phyloP scores from a whole-genome alignment of 2,888 invertebrate genomes.

The Agrotis segetum region DNA sequence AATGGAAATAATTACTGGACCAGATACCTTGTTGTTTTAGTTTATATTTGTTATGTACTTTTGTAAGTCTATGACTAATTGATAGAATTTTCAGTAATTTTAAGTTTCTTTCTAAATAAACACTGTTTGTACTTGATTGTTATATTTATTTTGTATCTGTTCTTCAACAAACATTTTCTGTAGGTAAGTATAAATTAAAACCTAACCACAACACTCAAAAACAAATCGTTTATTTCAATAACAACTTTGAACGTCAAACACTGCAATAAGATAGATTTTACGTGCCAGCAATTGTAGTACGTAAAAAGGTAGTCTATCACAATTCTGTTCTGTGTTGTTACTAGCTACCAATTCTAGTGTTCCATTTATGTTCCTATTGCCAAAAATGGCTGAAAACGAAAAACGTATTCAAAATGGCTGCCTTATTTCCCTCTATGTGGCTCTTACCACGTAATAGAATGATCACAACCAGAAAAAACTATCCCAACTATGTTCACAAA shows the following conservation, averaged over 20 bases:
- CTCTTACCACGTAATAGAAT: constrained; percentile 31
- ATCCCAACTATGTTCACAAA: constrained; percentile 9
- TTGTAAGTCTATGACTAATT: not conserved
- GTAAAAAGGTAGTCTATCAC: not conserved
- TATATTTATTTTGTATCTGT: too few relatives aligned
- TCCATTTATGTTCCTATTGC: not conserved
- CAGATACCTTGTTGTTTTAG: not conserved
- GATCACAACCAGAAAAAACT: constrained; percentile 26
- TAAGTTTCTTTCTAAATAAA: too few relatives aligned
- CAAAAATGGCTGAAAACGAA: not conserved
- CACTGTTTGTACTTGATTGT: too few relatives aligned
- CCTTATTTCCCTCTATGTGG: constrained; percentile 11
- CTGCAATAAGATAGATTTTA: too few relatives aligned
- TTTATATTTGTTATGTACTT: not conserved
- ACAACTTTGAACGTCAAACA: too few relatives aligned
- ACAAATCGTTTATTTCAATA: too few relatives aligned
- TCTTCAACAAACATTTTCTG: too few relatives aligned
- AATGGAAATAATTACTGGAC: not conserved
- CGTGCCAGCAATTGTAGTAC: fast-evolving
- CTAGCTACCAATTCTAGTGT: not conserved
- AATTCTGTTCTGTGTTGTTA: not conserved
- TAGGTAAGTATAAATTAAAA: too few relatives aligned
- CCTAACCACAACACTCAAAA: too few relatives aligned
- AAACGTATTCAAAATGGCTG: constrained; percentile 27
- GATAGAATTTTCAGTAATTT: not conserved